Base-by-base conservation (phyloP, 2,797 vertebrate genomes). In the Darevskia nairensis region DNA sequence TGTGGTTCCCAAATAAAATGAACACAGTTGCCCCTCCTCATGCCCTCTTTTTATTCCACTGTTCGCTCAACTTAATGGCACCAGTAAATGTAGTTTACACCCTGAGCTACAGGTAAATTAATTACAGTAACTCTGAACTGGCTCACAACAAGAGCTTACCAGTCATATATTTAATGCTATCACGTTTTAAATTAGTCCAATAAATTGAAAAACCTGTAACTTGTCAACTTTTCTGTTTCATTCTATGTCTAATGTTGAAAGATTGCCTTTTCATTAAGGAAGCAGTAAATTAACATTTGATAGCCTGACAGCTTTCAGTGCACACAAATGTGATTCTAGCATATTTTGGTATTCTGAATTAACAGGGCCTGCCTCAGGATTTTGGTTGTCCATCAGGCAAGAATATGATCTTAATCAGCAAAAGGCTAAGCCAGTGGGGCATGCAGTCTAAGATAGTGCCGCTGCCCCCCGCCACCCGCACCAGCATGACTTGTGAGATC, bases 221-320 rank as follows among this genome's bases (percentile, higher is more conserved):
- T 90, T 90, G 77, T 87, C 89, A 87, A 85, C 76, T 90, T 87
- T 87, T 69, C 77, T 55, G 59, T 80, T 87, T 87, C 82, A 69
- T 84, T 84, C 69, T 81, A 3, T 35, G 39, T 75, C 61, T 87
- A 27, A 84, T 55, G 35, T 69, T 81, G 82, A 87, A 87, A 90
- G 89, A 90, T 90, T 84, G 55, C 82, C 32, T 90, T 87, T 90
- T 87, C 82, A 90, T 81, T 90, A 85, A 81, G 61, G 61, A 85
- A 88, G 80, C 74, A 86, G 77, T 85, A 88, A 90, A 88, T 88
- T 85, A 80, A 81, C 72, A 76, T 88, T 85, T 85, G 78, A 61
- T 90, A 76, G 46, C 61, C 78, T 90, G 89, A 82, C 82, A 88
- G 71, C 86, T 81, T 88, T 76, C 61, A 82, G 44, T 69, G 64